Evolutionary conservation across 2,797 vertebrate species (phyloP), one percentile per base, ranked within the genome.

Genomic region (Brotula barbata): DNA sequence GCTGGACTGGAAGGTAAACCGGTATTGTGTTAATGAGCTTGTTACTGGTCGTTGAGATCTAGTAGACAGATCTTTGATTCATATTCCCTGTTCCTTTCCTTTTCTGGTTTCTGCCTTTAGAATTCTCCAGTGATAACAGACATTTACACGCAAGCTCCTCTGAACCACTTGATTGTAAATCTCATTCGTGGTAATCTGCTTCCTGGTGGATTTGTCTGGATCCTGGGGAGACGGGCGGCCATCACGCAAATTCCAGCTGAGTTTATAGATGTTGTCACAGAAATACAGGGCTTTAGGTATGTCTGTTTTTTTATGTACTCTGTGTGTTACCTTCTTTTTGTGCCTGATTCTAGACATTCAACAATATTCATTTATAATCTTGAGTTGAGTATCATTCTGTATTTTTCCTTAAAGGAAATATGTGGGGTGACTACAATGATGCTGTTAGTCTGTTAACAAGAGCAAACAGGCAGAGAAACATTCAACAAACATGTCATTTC

Each of bases 151-250:
- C 21, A 20, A n/a, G 83, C 87, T 1, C 64, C 68, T 4, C 37
- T 67, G 0, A 81, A 88, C 0, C 60, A 49, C 31, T 56, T 93
- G 55, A 57, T 92, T 11, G 89, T 91, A 0, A 92, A 92, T 23
- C 64, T 93, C 20, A 76, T 93, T 58, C 75, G 85, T 28, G 91
- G 91, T 1, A 81, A 71, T 2, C 44, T 92, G 64, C 76, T 93
- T 19, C 85, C 53, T 2, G 54, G 69, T 0, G 89, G 87, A 5
- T 50, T 22, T 1, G 0, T 92, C 43, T 92, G 91, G 92, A 85
- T 93, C 68, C 85, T 91, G 5, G 83, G 89, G 14, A 82, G 89
- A 53, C 45, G 22, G 0, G 71, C 78, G 0, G 82, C 87, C 0
- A 49, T 83, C 21, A 60, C 74, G 21, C 64, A 69, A 44, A 89